phyloP scores from a whole-genome alignment of 2,888 invertebrate species.

The Drosophila kanekoi region DNA sequence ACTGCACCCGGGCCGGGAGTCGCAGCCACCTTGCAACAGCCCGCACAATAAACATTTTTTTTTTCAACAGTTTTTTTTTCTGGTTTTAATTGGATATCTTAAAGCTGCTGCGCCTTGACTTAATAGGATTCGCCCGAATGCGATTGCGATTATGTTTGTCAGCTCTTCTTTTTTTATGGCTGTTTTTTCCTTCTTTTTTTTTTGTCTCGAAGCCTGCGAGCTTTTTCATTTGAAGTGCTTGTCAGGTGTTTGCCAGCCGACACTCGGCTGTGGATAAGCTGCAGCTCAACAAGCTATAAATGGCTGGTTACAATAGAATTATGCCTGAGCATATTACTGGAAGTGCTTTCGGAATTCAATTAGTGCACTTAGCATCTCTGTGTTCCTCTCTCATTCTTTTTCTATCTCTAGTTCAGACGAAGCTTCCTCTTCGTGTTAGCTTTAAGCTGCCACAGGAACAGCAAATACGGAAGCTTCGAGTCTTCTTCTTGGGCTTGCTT shows the following conservation, averaged over 20 bases:
- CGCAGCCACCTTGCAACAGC: slow-evolving; percentile 3
- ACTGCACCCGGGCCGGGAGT: slow-evolving; percentile 5
- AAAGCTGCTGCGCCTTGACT: slow-evolving; percentile 76
- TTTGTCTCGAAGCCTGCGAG: neutral
- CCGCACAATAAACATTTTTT: slow-evolving; percentile 7
- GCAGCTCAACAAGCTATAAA: slow-evolving; percentile 24
- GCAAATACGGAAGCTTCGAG: too few relatives aligned
- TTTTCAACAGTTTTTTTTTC: slow-evolving; percentile 17
- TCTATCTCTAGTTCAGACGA: too few relatives aligned
- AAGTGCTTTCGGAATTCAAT: slow-evolving; percentile 1
- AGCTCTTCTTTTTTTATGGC: neutral
- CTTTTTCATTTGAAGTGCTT: slow-evolving; percentile 19
- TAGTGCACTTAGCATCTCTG: neutral
- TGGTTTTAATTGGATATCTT: slow-evolving; percentile 74
- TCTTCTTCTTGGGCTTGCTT: too few relatives aligned
- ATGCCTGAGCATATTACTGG: neutral
- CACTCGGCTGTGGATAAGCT: slow-evolving; percentile 48
- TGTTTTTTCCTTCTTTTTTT: neutral
- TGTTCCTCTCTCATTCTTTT: too few relatives aligned
- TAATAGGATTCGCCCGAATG: slow-evolving; percentile 67
- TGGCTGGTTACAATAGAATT: neutral
- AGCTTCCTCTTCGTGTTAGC: too few relatives aligned
- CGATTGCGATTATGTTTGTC: slow-evolving; percentile 49
- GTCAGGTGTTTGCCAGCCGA: slow-evolving; percentile 62
- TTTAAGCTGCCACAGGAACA: too few relatives aligned